phyloP scores from a whole-genome alignment of 2,113 vertebrate species.

The Marmota monax region DNA sequence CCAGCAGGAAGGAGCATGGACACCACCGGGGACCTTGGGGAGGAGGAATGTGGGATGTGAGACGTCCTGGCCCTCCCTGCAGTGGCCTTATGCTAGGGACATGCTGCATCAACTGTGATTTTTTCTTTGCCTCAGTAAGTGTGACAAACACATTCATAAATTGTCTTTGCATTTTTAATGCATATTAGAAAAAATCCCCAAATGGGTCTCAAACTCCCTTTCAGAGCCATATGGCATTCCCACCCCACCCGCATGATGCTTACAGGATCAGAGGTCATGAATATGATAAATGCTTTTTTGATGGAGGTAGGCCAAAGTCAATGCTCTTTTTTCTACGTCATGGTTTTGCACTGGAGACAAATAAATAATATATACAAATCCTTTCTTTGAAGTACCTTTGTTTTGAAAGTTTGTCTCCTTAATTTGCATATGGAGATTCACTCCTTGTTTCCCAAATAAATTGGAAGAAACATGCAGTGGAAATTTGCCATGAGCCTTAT shows the following conservation, averaged over 20 bases:
- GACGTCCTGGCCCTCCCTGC: background rate
- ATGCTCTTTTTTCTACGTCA: background rate
- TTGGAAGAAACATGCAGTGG: conserved; percentile 20
- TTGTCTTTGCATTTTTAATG: conserved; percentile 47
- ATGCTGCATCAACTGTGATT: background rate
- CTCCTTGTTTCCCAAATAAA: conserved; percentile 45
- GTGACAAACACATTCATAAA: conserved; percentile 31
- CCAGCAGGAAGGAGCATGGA: background rate
- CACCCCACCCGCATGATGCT: background rate
- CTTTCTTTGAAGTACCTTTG: conserved; percentile 44
- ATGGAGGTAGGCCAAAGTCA: background rate
- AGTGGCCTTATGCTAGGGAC: background rate
- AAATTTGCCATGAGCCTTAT: conserved; percentile 53
- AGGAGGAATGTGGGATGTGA: background rate
- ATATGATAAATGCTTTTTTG: background rate
- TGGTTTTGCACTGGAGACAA: background rate
- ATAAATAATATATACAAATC: conserved; percentile 32
- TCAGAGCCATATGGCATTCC: background rate
- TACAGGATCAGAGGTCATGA: background rate
- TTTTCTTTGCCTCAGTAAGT: background rate
- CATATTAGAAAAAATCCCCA: background rate
- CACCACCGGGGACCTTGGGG: too few relatives aligned
- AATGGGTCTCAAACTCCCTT: background rate
- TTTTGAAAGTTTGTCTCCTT: conserved; percentile 32
- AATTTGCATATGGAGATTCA: conserved; percentile 29